These are phyloP conservation scores for Osmerus mordax DNA, from an alignment of 2,113 vertebrate genomes.

Conservation along the genomic window DNA sequence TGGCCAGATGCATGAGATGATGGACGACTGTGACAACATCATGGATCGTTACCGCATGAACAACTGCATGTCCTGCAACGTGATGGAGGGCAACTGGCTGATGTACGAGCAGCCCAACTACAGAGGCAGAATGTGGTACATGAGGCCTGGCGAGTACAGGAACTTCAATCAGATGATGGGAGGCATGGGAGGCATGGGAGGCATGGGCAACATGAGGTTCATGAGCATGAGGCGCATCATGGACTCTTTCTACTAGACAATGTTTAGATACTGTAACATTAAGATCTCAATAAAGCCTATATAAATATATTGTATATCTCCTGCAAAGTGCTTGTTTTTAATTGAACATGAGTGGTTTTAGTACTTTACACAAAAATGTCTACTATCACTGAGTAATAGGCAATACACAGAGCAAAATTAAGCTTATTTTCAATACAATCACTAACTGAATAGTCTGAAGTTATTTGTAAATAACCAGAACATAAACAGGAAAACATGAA, in stretches of 20 bases:
- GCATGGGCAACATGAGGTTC: neutral
- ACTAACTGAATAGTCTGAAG: too few relatives aligned
- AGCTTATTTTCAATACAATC: too few relatives aligned
- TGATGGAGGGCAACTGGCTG: constrained; percentile 59
- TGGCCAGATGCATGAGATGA: constrained; percentile 51
- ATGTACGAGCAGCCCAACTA: constrained; percentile 51
- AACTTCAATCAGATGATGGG: neutral
- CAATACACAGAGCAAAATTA: too few relatives aligned
- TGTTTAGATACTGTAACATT: too few relatives aligned
- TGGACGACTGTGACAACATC: constrained; percentile 54
- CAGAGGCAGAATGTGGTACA: constrained; percentile 22
- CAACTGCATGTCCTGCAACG: constrained; percentile 55
- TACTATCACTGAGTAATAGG: too few relatives aligned
- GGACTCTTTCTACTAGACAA: constrained; percentile 12
- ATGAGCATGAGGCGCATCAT: constrained; percentile 16
- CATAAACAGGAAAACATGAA: too few relatives aligned
- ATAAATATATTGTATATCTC: neutral
- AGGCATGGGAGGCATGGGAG: neutral
- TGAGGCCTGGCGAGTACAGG: constrained; percentile 14
- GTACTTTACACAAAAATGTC: too few relatives aligned
- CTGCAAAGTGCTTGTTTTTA: neutral
- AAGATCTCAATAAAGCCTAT: neutral
- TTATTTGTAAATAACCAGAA: too few relatives aligned
- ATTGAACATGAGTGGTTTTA: too few relatives aligned
- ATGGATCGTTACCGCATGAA: constrained; percentile 44